Evolutionary conservation across 2,888 invertebrate species (phyloP).

Genomic region (Ophion slaviceki): DNA sequence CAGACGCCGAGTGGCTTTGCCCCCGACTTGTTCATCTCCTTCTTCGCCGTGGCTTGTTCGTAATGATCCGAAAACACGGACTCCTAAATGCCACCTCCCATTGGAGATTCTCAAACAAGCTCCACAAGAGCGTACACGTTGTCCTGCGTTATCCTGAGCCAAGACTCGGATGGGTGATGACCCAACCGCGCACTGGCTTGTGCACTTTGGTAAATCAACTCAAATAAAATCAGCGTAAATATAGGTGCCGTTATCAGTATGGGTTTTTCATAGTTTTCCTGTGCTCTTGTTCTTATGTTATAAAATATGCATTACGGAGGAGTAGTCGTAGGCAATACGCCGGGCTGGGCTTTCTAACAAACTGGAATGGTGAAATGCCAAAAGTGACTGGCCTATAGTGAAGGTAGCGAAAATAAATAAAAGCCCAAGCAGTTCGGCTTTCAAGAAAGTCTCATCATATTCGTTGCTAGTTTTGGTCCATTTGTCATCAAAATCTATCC

Average conservation of each 20-base stretch:
- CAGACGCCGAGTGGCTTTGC: slow-evolving; percentile 71
- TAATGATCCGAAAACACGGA: slow-evolving; percentile 26
- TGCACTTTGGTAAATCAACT: no score
- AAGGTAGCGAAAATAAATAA: neutral
- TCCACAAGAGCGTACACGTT: neutral
- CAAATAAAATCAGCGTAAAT: no score
- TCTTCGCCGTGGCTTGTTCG: neutral
- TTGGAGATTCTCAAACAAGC: neutral
- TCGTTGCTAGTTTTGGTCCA: neutral
- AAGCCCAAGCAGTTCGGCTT: neutral
- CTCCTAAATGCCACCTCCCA: slow-evolving; percentile 4
- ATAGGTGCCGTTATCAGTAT: no score
- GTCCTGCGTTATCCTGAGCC: neutral
- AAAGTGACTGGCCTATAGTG: no score
- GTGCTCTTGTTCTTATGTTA: no score
- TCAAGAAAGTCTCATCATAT: neutral
- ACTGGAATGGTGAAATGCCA: no score
- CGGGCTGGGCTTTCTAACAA: no score
- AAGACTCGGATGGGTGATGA: neutral
- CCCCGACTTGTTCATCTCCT: slow-evolving; percentile 33
- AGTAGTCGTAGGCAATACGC: no score
- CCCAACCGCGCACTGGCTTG: no score
- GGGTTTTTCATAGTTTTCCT: no score
- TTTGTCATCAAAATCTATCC: neutral
- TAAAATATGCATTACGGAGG: no score